A percentile compares a stretch with the other conserved stretches of the same genome.
Conservation (phyloP, 2,797 vertebrate genomes). For the Falco berigora region DNA sequence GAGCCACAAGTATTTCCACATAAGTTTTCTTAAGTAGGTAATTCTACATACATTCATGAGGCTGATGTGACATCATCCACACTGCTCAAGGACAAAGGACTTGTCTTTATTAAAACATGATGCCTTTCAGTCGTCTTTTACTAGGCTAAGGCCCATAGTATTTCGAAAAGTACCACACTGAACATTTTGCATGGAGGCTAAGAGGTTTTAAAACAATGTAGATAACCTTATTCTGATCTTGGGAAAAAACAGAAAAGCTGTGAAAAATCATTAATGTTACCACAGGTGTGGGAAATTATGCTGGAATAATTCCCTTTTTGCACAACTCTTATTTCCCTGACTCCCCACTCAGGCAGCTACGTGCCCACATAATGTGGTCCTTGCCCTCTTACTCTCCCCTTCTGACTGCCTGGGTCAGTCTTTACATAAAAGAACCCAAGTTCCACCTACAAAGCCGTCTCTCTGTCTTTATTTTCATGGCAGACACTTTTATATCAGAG, state of each 20-base stretch:
- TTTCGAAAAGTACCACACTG: neutral
- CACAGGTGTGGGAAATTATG: slow-evolving; percentile 59
- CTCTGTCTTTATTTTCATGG: slow-evolving; percentile 68
- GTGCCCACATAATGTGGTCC: slow-evolving; percentile 61
- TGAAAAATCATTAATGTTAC: slow-evolving; percentile 28
- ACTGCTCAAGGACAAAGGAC: slow-evolving; percentile 14
- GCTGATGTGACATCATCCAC: slow-evolving; percentile 19
- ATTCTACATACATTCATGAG: slow-evolving; percentile 32
- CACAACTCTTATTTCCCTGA: slow-evolving; percentile 39
- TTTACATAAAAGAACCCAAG: slow-evolving; percentile 62
- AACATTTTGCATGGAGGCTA: neutral
- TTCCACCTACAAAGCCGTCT: slow-evolving; percentile 68
- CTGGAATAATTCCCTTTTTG: slow-evolving; percentile 35
- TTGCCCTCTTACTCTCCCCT: slow-evolving; percentile 63
- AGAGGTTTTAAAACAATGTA: neutral
- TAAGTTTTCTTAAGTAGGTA: slow-evolving; percentile 4
- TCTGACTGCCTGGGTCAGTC: slow-evolving; percentile 63
- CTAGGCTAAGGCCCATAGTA: neutral
- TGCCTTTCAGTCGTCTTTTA: neutral
- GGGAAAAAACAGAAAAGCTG: neutral
- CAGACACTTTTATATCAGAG: slow-evolving; percentile 71
- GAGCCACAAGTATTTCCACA: neutral
- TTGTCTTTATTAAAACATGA: slow-evolving; percentile 28
- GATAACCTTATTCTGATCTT: neutral
- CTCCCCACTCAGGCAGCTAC: neutral